Evolutionary conservation across 1,140 invertebrate species (phyloP), one percentile per base, ranked within the genome.

Genomic region (Archivesica marissinica): DNA sequence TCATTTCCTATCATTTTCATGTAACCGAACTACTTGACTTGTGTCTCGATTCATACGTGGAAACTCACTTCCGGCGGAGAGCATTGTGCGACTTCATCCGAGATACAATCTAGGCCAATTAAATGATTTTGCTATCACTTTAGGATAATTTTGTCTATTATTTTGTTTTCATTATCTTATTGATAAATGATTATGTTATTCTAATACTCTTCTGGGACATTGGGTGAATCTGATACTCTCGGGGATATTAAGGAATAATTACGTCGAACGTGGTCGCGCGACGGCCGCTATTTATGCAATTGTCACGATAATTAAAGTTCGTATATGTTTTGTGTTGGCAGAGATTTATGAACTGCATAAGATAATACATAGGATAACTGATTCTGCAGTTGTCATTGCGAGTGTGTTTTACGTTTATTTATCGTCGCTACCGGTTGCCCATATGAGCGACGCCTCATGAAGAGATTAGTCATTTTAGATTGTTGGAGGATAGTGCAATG

Each of bases 71-170:
- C 77, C 77, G 77, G 56, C 56, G 59, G 44, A 47, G 77, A 17
- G 38, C 77, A 79, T 66, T 79, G 59, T 79, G 33, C 59, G 39
- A 39, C 59, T 50, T 50, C 77, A 50, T 79, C 56, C 77, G 77
- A 59, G 77, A 79, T 79, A 66, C 66, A 68, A 79, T 79, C 77
- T 28, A 44, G 44, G n/a, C 77, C 77, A 79, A 79, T 79, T 79
- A 79, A 64, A 79, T 79, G 44, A 79, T 79, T 79, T 79, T 79
- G 77, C 59, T 79, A 79, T 79, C 77, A 79, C 61, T 79, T 79
- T 50, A 25, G 59, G 28, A 79, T 66, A 76, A 79, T 79, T 79
- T 79, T 79, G 56, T 79, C 77, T 79, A 79, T 79, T 79, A 66
- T 79, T 41, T 50, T 64, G 74, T 52, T 66, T 79, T 59, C 61